Percentiles rank a stretch among this genome's conserved stretches.
phyloP scores from a whole-genome alignment of 2,797 vertebrate genomes.

The Pantherophis vulpinus region DNA sequence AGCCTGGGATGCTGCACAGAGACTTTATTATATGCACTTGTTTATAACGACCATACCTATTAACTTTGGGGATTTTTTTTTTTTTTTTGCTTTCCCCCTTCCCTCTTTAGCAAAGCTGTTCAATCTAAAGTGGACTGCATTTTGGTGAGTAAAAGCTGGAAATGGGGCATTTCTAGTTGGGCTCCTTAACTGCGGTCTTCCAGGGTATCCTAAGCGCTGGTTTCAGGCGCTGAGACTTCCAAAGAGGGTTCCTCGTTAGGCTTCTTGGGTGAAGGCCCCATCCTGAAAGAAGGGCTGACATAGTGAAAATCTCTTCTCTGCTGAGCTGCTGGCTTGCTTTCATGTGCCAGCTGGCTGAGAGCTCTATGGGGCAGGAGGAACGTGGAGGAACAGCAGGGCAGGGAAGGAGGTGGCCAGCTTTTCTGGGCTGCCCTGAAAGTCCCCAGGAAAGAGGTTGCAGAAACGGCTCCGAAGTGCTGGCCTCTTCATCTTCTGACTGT shows the following conservation, averaged over 20 bases:
- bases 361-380: background rate
- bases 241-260: background rate
- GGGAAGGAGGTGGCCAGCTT: background rate
- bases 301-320: background rate
- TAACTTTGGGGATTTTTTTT: background rate
- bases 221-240: background rate
- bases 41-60: conserved; percentile 24
- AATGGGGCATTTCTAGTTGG: background rate
- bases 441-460: background rate
- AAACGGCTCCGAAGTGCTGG: background rate
- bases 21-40: background rate
- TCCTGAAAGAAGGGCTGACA: background rate
- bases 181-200: background rate
- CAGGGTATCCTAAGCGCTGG: background rate
- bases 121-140: conserved; percentile 99
- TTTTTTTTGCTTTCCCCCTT: conserved; percentile 65
- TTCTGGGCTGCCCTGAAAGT: background rate
- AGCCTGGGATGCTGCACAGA: background rate
- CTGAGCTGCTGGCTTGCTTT: background rate
- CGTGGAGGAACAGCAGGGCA: background rate
- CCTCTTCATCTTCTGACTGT: background rate
- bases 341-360: background rate
- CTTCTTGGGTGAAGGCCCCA: background rate
- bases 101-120: conserved; percentile 90
- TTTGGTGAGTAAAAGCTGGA: conserved; percentile 86